Evolutionary conservation across 1,140 invertebrate species (phyloP), one percentile per base, ranked within the genome.

Genomic region (Cotesia glomerata): DNA sequence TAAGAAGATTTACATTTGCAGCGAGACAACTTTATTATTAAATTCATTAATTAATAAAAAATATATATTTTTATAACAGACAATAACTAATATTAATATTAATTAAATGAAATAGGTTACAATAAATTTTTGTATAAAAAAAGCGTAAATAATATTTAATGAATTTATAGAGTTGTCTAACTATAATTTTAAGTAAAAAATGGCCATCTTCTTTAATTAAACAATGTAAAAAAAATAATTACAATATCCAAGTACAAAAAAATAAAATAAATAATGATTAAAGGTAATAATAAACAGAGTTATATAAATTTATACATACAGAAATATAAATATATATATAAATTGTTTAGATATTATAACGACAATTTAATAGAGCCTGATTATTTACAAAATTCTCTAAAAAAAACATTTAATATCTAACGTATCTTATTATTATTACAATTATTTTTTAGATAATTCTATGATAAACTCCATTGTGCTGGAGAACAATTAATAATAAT

Each of bases 341-440:
- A 34, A 54, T 9, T 32, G 5, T 62, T 66, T 65, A 56, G 66
- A 77, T 75, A 77, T 76, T 77, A 26, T 71, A 73, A 74, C 70
- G 73, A 76, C 72, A 72, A 77, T 79, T 77, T 79, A 77, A 79
- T 77, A 73, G 71, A 76, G 69, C 69, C 69, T 77, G 75, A 75
- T 75, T 75, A 75, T 75, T 78, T 76, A 78, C 75, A 77, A 72
- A 74, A 72, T 75, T 67, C 69, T 76, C 74, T 67, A 45, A 76
- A 81, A 82, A 75, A 81, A 79, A 83, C 75, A 81, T 79, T 80
- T 65, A 65, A 75, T 75, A 45, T 71, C 74, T 72, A 74, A 75
- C 71, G 36, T 62, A 62, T 54, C 66, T 75, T 71, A 71, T 59
- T 67, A 68, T 65, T 75, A 71, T 52, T 68, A 66, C 67, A 71